A percentile compares a stretch with the other conserved stretches of the same genome.
These are phyloP conservation scores for Drosophila nr. fundita DNA, from an alignment of 2,888 invertebrate species.

Conservation along the genomic window DNA sequence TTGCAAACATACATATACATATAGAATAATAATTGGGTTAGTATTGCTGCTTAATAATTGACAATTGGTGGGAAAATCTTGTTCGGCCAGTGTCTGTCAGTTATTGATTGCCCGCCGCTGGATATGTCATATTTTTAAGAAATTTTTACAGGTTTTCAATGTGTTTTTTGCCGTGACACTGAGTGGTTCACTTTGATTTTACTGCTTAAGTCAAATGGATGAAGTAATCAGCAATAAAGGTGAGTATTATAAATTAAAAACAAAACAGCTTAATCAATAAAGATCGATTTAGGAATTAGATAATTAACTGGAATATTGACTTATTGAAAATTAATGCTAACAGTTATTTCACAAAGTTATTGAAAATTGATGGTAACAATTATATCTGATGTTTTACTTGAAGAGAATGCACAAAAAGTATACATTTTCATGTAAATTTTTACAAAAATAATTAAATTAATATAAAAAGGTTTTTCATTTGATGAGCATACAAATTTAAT, in stretches of 20 bases:
- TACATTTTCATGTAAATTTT: not conserved
- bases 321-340: not conserved
- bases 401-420: not conserved
- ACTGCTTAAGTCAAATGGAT: conserved; percentile 39
- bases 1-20: conserved; percentile 5
- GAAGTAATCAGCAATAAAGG: conserved; percentile 45
- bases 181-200: conserved; percentile 45
- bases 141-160: conserved; percentile 52
- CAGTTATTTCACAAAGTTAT: rapidly evolving
- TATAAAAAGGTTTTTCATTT: not conserved
- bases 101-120: conserved; percentile 76
- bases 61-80: conserved; percentile 80
- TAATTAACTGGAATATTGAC: not conserved
- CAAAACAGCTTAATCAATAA: no score
- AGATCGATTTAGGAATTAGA: not conserved
- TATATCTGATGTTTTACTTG: no score
- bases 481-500: not conserved
- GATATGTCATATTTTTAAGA: conserved; percentile 35
- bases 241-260: conserved; percentile 18
- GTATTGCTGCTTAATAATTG: conserved; percentile 64
- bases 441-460: not conserved
- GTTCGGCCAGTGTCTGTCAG: conserved; percentile 61
- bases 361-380: not conserved
- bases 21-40: conserved; percentile 63
- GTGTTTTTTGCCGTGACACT: conserved; percentile 30